Percentiles rank a stretch among this genome's conserved stretches.
Conservation (phyloP, 2,888 invertebrate genomes). For the Calephelis perditalis region DNA sequence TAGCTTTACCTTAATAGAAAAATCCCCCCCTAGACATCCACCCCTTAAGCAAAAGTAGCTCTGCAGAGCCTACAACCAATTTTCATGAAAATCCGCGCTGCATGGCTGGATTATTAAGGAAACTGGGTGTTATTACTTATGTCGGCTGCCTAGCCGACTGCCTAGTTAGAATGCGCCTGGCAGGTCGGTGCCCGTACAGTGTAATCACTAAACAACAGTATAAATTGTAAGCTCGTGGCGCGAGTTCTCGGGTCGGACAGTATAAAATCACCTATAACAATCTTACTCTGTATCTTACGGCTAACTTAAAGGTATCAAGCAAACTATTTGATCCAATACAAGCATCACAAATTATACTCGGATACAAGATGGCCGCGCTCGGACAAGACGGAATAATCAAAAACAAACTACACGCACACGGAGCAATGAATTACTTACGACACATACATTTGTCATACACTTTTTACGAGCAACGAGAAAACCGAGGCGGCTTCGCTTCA, state of each 20-base stretch:
- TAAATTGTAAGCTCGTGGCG: slow-evolving; percentile 40
- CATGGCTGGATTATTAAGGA: too few species aligned
- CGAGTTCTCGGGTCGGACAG: slow-evolving; percentile 41
- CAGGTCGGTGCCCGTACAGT: slow-evolving; percentile 1
- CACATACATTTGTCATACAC: not conserved
- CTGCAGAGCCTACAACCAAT: too few species aligned
- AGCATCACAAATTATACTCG: slow-evolving; percentile 43
- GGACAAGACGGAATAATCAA: not conserved
- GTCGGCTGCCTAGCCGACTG: too few species aligned
- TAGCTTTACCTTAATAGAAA: too few species aligned
- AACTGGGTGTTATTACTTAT: too few species aligned
- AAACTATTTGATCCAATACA: slow-evolving; percentile 49
- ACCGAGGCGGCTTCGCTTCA: too few species aligned
- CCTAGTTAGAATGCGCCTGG: not conserved
- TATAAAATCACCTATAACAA: slow-evolving; percentile 56
- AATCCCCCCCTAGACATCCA: too few species aligned
- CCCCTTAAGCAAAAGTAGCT: too few species aligned
- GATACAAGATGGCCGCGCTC: slow-evolving; percentile 28
- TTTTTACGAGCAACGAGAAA: too few species aligned
- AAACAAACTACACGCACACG: too few species aligned
- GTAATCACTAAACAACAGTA: slow-evolving; percentile 30
- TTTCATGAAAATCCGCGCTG: too few species aligned
- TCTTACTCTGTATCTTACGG: slow-evolving; percentile 40
- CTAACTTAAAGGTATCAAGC: slow-evolving; percentile 43
- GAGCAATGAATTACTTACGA: not conserved